Evolutionary conservation across 2,113 vertebrate species (phyloP).

Genomic region (Acanthochromis polyacanthus): DNA sequence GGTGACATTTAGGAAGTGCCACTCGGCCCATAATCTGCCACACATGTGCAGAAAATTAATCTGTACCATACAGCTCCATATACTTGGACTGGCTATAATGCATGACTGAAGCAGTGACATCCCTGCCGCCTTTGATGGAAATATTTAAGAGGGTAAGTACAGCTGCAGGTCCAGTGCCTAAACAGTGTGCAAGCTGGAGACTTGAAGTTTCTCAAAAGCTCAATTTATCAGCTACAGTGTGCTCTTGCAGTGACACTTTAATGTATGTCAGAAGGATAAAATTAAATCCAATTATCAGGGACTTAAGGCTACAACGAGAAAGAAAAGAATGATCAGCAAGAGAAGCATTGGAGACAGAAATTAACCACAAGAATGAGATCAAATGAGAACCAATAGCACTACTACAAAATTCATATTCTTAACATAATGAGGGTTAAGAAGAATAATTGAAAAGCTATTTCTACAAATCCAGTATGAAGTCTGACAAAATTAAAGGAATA

Average conservation of each 20-base stretch:
- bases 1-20: constrained; percentile 53
- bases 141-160: not conserved
- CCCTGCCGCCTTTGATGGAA: not conserved
- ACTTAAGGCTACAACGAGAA: no score
- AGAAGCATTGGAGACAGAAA: no score
- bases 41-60: constrained; percentile 8
- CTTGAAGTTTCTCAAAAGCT: not conserved
- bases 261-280: constrained; percentile 49
- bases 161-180: not conserved
- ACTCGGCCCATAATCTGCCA: not conserved
- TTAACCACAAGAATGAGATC: no score
- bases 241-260: constrained; percentile 35
- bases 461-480: no score
- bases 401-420: no score
- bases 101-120: not conserved
- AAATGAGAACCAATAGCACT: no score
- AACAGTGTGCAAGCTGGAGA: not conserved
- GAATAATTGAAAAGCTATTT: no score
- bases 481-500: no score
- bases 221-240: constrained; percentile 51
- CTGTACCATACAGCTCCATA: not conserved
- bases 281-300: no score
- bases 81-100: not conserved
- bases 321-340: no score
- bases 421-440: no score